Percentiles rank a stretch among this genome's conserved stretches.
phyloP scores from a whole-genome alignment of 1,140 invertebrate species.

The Bombus terrestris region DNA sequence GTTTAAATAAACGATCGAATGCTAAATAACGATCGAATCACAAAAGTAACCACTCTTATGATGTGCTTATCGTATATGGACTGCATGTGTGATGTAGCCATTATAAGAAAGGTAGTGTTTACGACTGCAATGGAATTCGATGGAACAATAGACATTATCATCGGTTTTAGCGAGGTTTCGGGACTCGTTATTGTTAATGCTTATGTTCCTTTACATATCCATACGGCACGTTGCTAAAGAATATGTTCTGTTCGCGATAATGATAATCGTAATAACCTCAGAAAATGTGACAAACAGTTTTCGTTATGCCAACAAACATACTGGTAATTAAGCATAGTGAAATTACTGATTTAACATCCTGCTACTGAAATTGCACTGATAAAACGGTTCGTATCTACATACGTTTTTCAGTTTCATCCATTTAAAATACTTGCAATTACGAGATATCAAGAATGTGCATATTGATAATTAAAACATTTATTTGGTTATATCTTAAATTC shows the following conservation, averaged over 20 bases:
- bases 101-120: not conserved
- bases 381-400: not conserved
- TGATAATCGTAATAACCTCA: not conserved
- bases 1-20: slow-evolving; percentile 5
- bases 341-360: not conserved
- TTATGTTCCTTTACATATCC: too few relatives aligned
- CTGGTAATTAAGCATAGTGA: not conserved
- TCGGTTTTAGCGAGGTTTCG: not conserved
- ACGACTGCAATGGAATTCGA: not conserved
- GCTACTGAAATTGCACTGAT: not conserved
- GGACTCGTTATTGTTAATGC: not conserved
- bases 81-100: not conserved
- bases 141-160: not conserved
- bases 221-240: not conserved
- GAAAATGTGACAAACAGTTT: not conserved
- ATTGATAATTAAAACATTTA: not conserved
- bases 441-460: not conserved
- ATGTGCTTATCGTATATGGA: not conserved
- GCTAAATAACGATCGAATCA: not conserved
- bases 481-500: not conserved
- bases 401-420: not conserved
- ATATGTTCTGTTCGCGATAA: not conserved
- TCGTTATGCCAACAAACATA: not conserved
- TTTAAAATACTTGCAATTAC: not conserved
- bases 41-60: not conserved